Conservation (phyloP, 2,888 invertebrate species). For the Nemotelus nigrinus region DNA sequence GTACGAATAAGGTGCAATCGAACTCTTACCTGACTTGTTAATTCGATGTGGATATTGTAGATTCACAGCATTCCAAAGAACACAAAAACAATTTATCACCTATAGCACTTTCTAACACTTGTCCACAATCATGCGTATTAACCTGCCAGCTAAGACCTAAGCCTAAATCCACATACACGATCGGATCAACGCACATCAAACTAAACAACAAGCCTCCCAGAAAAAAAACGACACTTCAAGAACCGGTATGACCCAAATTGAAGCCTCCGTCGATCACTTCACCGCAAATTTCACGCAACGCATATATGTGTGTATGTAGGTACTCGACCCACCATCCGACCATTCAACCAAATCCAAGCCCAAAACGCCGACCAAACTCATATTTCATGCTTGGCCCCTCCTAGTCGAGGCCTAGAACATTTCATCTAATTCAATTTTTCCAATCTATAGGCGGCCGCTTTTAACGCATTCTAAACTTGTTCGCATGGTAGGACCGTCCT, state of each 20-base stretch:
- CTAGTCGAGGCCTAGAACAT: conserved; percentile 36
- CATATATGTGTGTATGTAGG: neutral
- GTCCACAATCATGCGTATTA: neutral
- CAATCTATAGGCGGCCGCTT: conserved; percentile 7
- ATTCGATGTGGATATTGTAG: too few species aligned
- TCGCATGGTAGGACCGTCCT: conserved; percentile 20
- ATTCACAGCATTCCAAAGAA: too few species aligned
- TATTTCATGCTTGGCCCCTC: conserved; percentile 29
- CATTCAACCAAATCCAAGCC: neutral
- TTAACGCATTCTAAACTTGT: conserved; percentile 4
- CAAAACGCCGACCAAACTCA: conserved; percentile 10
- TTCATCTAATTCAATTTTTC: neutral
- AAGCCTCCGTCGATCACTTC: conserved; percentile 11
- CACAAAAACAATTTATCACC: too few species aligned
- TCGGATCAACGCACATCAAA: too few species aligned
- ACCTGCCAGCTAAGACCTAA: too few species aligned
- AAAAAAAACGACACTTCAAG: conserved; percentile 15
- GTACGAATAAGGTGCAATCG: too few species aligned
- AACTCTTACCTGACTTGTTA: too few species aligned
- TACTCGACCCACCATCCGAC: neutral
- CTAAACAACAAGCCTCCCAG: neutral
- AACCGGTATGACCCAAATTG: conserved; percentile 33
- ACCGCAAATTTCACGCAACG: too few species aligned
- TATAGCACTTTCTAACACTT: too few species aligned
- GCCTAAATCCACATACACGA: too few species aligned